Conservation (phyloP, 2,113 vertebrate species). For the Crotalus helleri region DNA sequence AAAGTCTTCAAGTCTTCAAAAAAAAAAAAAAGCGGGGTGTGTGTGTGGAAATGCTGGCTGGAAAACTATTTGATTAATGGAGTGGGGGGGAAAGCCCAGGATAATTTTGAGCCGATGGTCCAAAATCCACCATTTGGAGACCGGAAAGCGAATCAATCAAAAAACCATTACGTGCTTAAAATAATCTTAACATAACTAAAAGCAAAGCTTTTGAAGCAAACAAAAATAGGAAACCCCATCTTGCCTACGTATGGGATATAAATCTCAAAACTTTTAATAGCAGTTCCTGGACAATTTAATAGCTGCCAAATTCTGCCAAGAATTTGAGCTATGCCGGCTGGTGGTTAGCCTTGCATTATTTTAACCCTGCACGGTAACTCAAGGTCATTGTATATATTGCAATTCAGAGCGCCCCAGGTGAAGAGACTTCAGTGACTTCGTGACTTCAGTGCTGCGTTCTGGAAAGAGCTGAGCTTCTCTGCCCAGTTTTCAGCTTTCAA, state of each 20-base stretch:
- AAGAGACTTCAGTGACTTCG: background rate
- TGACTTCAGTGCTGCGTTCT: background rate
- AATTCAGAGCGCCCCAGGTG: background rate
- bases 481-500: background rate
- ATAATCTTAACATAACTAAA: background rate
- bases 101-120: background rate
- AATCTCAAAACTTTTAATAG: background rate
- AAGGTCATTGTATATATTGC: background rate
- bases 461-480: accelerated
- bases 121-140: background rate
- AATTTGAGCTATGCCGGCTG: background rate
- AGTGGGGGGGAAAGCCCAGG: background rate
- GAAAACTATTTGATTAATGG: background rate
- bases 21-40: background rate
- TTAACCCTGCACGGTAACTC: background rate
- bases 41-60: background rate
- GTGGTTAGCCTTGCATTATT: background rate
- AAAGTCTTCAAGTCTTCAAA: background rate
- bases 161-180: background rate
- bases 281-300: background rate
- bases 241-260: background rate
- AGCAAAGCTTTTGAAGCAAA: background rate
- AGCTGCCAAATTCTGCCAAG: background rate
- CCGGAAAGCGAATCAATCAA: background rate
- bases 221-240: background rate